phyloP scores from a whole-genome alignment of 2,113 vertebrate species.

The Ochotona princeps region DNA sequence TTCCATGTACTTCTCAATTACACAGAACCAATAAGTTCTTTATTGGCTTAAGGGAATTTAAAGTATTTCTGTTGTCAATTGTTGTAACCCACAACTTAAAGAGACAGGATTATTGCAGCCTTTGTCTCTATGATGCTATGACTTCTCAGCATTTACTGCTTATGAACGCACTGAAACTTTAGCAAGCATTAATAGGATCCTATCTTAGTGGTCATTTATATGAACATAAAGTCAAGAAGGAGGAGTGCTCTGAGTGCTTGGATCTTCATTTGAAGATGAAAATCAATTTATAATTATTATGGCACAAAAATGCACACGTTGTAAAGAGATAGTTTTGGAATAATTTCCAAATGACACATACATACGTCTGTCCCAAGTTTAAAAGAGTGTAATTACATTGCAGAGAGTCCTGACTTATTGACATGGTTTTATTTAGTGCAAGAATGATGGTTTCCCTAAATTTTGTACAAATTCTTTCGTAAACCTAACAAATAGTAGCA shows the following conservation, averaged over 20 bases:
- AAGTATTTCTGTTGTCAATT: background rate
- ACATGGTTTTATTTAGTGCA: background rate
- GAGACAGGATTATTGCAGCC: background rate
- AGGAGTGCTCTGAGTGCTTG: background rate
- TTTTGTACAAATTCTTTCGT: constrained; percentile 37
- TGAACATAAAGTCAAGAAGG: background rate
- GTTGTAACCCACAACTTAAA: background rate
- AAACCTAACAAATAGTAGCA: constrained; percentile 25
- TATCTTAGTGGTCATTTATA: background rate
- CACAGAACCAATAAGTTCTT: background rate
- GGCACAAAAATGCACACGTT: background rate
- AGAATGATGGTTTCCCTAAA: constrained; percentile 21
- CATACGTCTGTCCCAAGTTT: background rate
- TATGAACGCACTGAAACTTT: background rate
- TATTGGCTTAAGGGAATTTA: background rate
- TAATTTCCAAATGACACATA: background rate
- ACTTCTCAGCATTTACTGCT: background rate
- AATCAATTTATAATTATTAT: background rate
- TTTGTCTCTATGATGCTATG: background rate
- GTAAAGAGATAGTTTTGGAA: constrained; percentile 10
- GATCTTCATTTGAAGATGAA: background rate
- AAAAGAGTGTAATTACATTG: background rate
- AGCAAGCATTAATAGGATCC: background rate
- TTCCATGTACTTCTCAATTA: background rate
- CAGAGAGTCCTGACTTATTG: constrained; percentile 10